phyloP scores from a whole-genome alignment of 2,888 invertebrate genomes.

The Atherix ibis region DNA sequence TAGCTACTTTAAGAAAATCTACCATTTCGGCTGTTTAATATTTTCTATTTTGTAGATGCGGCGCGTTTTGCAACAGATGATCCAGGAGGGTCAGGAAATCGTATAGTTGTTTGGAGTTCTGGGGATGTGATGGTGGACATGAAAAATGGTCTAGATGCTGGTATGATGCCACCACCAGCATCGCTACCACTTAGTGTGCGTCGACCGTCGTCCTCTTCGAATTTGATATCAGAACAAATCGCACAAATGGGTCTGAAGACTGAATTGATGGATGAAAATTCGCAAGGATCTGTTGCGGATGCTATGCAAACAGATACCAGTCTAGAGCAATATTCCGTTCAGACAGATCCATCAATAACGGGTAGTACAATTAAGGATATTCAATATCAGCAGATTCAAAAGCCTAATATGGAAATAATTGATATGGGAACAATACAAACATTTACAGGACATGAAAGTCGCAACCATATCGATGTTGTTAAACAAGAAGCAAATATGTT shows the following conservation, averaged over 20 bases:
- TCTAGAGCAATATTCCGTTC: conserved; percentile 1
- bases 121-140: no score
- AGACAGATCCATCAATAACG: conserved; percentile 16
- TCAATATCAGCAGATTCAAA: conserved; percentile 16
- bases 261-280: conserved; percentile 55
- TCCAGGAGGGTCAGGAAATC: no score
- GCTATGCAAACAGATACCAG: conserved; percentile 27
- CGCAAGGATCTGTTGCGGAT: conserved; percentile 35
- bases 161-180: conserved; percentile 54
- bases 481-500: no score
- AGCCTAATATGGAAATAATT: conserved; percentile 11
- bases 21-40: conserved; percentile 12
- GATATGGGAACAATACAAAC: conserved; percentile 21
- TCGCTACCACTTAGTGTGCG: conserved; percentile 45
- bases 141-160: conserved; percentile 39
- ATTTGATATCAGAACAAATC: conserved; percentile 41
- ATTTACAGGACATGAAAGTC: conserved; percentile 18
- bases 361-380: conserved; percentile 15
- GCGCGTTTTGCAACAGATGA: conserved; percentile 24
- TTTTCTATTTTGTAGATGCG: conserved; percentile 23
- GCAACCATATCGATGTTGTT: conserved; percentile 27
- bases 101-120: no score
- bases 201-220: conserved; percentile 40
- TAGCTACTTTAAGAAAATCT: conserved; percentile 9
- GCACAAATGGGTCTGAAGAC: conserved; percentile 42